These are phyloP conservation scores for Sigmodon hispidus DNA, from an alignment of 2,113 vertebrate genomes.

Conservation along the genomic window DNA sequence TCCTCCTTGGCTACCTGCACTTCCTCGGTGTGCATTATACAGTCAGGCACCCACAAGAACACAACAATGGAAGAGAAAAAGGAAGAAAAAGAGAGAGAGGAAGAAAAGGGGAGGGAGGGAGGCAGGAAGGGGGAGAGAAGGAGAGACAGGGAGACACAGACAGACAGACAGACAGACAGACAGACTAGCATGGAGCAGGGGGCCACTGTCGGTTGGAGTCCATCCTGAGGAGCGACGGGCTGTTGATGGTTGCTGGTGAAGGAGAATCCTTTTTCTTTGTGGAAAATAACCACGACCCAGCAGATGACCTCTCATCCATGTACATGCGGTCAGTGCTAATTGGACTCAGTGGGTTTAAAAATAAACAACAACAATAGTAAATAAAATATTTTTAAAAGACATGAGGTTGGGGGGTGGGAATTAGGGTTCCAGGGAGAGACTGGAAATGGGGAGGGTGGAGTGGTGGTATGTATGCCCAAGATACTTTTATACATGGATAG, in stretches of 20 bases:
- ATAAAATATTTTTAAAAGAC: neutral
- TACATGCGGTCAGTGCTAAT: neutral
- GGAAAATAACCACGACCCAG: neutral
- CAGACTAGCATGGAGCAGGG: neutral
- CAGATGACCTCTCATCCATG: too few relatives aligned
- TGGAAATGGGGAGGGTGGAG: neutral
- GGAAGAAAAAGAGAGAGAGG: neutral
- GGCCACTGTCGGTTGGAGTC: neutral
- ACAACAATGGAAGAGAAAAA: too few relatives aligned
- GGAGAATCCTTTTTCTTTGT: neutral
- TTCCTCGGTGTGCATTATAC: too few relatives aligned
- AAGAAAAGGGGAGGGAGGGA: neutral
- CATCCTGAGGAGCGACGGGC: neutral
- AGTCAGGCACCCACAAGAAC: neutral
- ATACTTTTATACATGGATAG: neutral
- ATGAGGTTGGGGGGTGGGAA: neutral
- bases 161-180: too few relatives aligned
- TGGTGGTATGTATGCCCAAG: neutral
- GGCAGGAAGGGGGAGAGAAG: neutral
- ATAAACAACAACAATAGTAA: neutral
- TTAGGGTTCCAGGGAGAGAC: neutral
- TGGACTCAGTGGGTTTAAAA: neutral
- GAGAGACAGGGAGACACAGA: too few relatives aligned
- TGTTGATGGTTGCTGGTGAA: neutral
- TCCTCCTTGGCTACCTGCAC: neutral